Evolutionary conservation across 2,113 vertebrate genomes (phyloP).

Genomic region (Xenotilapia caudafasciata): DNA sequence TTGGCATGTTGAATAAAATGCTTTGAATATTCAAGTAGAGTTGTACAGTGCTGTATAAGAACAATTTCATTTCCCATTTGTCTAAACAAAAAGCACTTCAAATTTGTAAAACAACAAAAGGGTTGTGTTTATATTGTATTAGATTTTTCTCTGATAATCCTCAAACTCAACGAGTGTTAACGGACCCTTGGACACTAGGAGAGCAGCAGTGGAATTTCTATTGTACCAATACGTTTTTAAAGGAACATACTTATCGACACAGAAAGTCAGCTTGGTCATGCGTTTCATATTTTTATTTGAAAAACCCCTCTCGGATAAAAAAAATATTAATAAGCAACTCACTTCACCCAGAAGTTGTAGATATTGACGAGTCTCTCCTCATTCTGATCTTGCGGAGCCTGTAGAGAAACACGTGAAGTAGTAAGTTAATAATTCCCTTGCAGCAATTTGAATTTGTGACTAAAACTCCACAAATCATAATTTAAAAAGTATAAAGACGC

Average conservation of each 20-base stretch:
- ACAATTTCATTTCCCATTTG: not conserved
- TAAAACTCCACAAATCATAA: not conserved
- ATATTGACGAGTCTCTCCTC: conserved; percentile 68
- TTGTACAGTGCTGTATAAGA: rapidly evolving
- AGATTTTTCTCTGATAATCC: not conserved
- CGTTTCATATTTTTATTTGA: rapidly evolving
- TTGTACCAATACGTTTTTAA: not conserved
- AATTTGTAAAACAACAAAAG: not conserved
- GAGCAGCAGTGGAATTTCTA: not conserved
- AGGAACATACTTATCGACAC: not conserved
- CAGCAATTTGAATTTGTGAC: not conserved
- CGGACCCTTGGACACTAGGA: not conserved
- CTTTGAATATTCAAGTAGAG: not conserved
- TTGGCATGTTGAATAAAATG: not conserved
- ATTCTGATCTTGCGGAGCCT: conserved; percentile 71
- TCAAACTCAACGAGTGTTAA: not conserved
- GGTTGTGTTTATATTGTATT: not conserved
- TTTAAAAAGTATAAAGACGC: not conserved
- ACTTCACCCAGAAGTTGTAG: conserved; percentile 76
- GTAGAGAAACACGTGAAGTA: not conserved
- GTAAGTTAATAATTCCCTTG: not conserved
- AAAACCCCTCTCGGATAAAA: not conserved
- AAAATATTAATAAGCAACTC: conserved; percentile 18
- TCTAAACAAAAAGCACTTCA: rapidly evolving
- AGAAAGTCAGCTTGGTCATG: not conserved